Base-by-base conservation (phyloP, 2,113 vertebrate species). In the Mixornis gularis region DNA sequence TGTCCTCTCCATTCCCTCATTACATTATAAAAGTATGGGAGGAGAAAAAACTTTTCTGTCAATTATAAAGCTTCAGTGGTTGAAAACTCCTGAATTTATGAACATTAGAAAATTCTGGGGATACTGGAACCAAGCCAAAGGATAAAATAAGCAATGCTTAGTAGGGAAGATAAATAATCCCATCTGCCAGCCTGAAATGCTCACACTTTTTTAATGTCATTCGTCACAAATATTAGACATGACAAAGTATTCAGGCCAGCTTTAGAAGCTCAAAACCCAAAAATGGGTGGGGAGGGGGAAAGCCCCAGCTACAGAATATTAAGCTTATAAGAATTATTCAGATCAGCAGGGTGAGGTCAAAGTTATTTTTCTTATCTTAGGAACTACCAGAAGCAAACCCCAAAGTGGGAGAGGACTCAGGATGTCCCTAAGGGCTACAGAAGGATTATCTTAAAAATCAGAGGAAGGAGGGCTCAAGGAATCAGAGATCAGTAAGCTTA, bases 281-380 rank as follows among this genome's bases (percentile, higher is more conserved):
- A 76, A 62, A 16, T 1, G 49, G 43, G 29, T 10, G 7, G 1
- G 9, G 24, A 7, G 1, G 4, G 5, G 17, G 18, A 25, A 44
- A 34, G 3, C 8, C 25, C 1, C 16, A 53, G 18, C 30, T 44
- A 32, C 5, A 55, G 24, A 32, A 43, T 40, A 63, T 40, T 32
- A 30, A 16, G 8, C 3, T 53, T 51, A 38, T 27, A 51, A 27
- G 14, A 43, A 40, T 27, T 41, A n/a, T 56, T 71, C 40, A 52
- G 44, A 48, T 69, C 11, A 63, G 13, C 15, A 38, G 17, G 6
- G 7, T 15, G 36, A 64, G 13, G 17, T 44, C n/a, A 56, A 87
- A 64, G 40, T 26, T 25, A 38, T n/a, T 82, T 79, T 64, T 49
- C 8, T 26, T 56, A 68, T 25, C 7, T 69, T 11, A 43, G 19